These are phyloP conservation scores for Xenops minutus DNA, from an alignment of 2,797 vertebrate species.

Conservation along the genomic window DNA sequence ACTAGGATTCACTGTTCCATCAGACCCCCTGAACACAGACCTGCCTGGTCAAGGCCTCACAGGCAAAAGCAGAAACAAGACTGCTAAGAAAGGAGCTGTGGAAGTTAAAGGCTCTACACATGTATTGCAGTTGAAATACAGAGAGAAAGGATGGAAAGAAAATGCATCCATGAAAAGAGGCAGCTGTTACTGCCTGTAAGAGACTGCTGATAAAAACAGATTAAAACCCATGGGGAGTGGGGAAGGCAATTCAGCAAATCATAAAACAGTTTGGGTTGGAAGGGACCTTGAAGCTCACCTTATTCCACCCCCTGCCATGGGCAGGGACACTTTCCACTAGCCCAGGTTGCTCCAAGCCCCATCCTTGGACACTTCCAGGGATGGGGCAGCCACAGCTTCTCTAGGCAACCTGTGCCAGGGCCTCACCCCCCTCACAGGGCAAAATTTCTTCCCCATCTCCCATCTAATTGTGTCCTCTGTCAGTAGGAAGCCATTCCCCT, in stretches of 20 bases:
- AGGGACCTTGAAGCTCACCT: neutral
- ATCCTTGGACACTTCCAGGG: neutral
- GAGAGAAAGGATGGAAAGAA: neutral
- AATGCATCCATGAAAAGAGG: neutral
- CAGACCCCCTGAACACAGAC: neutral
- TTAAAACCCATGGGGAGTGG: neutral
- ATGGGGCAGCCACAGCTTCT: neutral
- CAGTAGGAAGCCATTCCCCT: neutral
- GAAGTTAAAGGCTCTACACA: neutral
- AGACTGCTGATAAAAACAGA: neutral
- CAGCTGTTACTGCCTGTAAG: neutral
- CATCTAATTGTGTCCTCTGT: neutral
- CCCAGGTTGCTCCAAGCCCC: neutral
- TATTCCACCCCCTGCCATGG: neutral
- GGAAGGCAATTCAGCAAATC: neutral
- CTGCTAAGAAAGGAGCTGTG: neutral
- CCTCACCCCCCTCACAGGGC: neutral
- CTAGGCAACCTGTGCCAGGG: neutral
- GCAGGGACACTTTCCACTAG: neutral
- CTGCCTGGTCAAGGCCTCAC: accelerated
- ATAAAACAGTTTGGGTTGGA: neutral
- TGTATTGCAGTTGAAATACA: accelerated
- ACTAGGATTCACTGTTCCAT: accelerated
- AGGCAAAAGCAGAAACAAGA: neutral
- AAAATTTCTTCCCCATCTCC: neutral